Evolutionary conservation across 2,797 vertebrate species (phyloP), one percentile per base, ranked within the genome.

Genomic region (Botia kubotai): DNA sequence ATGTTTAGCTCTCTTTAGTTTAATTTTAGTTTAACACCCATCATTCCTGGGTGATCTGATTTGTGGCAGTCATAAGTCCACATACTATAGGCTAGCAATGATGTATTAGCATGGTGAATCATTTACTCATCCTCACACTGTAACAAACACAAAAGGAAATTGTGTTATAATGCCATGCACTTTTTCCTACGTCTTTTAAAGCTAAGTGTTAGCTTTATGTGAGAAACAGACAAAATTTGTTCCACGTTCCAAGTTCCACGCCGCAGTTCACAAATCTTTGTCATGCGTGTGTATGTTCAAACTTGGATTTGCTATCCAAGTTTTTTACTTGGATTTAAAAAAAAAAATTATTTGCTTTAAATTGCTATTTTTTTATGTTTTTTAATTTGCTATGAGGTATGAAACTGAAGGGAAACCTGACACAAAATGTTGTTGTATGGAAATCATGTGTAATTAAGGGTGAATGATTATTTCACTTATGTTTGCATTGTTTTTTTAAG

Each of bases 31-130:
- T 58, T 19, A 93, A 90, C 93, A 92, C 90, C 93, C 91, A 92
- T 94, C 92, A 95, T 94, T 93, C 93, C 91, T 94, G 92, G 93
- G 93, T 92, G 91, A 93, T 91, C 91, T 93, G 93, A 94, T 77
- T 94, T 94, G 92, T 93, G 92, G 50, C 26, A 93, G 92, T 94
- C 92, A 92, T 91, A 92, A 91, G 92, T 94, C 17, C 33, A 39
- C 12, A 93, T 39, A 39, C 36, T 39, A 6, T 93, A 93, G 92
- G 92, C 93, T 91, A 91, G 90, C 89, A 92, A 90, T 92, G 93
- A 55, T 57, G 17, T 39, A 21, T 46, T 73, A 60, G 91, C 92
- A 92, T 4, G 92, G 92, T 93, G 93, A 94, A 69, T 94, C 93
- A 95, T 95, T n/a, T 53, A 71, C 46, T 52, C 26, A n/a, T 12